phyloP scores from a whole-genome alignment of 1,140 invertebrate genomes.

The Eupristina koningsbergeri region DNA sequence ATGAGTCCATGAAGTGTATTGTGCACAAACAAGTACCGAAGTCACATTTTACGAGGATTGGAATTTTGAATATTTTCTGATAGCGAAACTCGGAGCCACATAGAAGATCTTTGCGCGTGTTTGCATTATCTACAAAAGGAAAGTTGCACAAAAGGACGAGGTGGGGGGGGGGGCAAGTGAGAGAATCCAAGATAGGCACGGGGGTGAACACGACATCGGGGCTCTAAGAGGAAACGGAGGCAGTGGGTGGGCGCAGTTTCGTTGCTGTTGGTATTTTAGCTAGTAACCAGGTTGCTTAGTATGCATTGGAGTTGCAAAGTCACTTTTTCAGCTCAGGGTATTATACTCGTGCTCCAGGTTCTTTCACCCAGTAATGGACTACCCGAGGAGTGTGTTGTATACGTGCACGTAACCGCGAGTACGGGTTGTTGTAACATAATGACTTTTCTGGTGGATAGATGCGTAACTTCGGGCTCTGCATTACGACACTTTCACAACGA shows the following conservation, averaged over 20 bases:
- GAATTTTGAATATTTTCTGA: background rate
- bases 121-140: constrained; percentile 25
- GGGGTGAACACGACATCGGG: constrained; percentile 51
- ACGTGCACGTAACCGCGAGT: background rate
- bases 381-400: constrained; percentile 23
- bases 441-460: constrained; percentile 17
- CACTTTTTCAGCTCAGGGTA: constrained; percentile 69
- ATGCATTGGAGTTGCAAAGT: constrained; percentile 73
- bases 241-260: constrained; percentile 37
- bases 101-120: constrained; percentile 57
- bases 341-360: constrained; percentile 33
- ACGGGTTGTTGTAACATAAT: constrained; percentile 6
- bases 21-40: background rate
- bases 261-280: constrained; percentile 52
- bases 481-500: background rate
- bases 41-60: background rate
- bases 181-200: constrained; percentile 51
- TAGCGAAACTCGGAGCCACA: constrained; percentile 40
- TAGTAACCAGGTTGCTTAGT: constrained; percentile 67
- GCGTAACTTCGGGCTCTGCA: constrained; percentile 5
- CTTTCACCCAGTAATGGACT: constrained; percentile 67
- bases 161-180: constrained; percentile 42
- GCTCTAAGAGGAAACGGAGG: constrained; percentile 46
- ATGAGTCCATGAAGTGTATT: background rate
- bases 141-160: constrained; percentile 28